These are phyloP conservation scores for Platycercus adscitus DNA, from an alignment of 2,113 vertebrate genomes.

Conservation along the genomic window DNA sequence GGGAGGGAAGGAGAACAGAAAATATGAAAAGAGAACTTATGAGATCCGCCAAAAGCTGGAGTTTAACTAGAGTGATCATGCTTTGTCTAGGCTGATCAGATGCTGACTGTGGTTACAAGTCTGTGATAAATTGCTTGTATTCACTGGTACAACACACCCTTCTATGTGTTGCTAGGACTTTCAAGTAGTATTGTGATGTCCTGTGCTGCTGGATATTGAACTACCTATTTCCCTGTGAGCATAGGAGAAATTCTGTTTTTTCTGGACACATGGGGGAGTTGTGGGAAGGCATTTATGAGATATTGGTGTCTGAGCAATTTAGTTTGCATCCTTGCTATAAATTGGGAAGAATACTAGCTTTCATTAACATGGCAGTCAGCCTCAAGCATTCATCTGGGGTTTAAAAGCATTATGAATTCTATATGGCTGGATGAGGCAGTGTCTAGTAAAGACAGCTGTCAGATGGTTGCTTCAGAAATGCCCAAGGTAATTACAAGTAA, in stretches of 20 bases:
- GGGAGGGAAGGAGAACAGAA: background rate
- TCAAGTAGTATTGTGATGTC: background rate
- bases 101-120: background rate
- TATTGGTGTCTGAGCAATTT: background rate
- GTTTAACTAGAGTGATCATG: background rate
- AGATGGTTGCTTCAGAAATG: background rate
- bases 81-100: background rate
- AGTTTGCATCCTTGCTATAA: background rate
- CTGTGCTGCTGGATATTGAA: background rate
- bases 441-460: background rate
- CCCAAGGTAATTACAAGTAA: background rate
- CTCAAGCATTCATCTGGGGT: background rate
- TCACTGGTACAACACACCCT: background rate
- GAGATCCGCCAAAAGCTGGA: background rate
- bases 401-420: background rate
- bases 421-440: background rate
- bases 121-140: background rate
- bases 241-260: background rate
- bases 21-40: background rate
- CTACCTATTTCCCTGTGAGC: background rate
- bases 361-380: background rate
- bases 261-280: constrained; percentile 64
- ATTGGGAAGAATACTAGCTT: background rate
- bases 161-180: background rate
- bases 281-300: constrained; percentile 49